Conservation (phyloP, 92 coral and sea anemone genomes). For the Palythoa grandis region DNA sequence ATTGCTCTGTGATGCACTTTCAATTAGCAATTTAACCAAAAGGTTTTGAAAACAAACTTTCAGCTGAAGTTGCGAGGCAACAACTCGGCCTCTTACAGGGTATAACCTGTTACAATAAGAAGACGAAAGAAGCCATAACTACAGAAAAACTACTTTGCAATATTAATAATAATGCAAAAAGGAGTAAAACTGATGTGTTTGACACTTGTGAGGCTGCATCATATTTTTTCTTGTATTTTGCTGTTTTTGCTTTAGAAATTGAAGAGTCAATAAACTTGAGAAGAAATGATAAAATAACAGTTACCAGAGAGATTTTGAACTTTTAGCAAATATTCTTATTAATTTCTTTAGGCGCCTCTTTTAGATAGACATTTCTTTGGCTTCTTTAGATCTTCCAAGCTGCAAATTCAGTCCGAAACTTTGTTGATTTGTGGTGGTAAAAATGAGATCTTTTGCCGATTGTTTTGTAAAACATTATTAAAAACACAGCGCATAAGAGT, state of each 20-base stretch:
- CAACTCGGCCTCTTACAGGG: neutral
- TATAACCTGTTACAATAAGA: too few species aligned
- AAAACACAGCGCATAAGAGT: neutral
- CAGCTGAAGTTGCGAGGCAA: neutral
- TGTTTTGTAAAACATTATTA: neutral
- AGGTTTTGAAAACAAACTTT: neutral
- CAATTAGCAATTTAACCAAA: neutral
- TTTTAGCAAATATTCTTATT: conserved; percentile 14
- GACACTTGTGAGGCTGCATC: neutral
- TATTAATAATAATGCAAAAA: neutral
- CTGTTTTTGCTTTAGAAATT: neutral
- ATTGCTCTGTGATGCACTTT: neutral
- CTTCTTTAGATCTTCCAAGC: conserved; percentile 8
- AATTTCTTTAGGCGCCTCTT: neutral
- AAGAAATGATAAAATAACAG: neutral
- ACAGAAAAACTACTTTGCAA: neutral
- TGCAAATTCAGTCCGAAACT: neutral
- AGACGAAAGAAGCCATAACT: too few species aligned
- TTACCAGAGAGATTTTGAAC: conserved; percentile 12
- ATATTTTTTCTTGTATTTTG: neutral
- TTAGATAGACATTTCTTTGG: conserved; percentile 6
- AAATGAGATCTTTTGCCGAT: neutral
- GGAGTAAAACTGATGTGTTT: neutral
- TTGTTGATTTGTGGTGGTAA: neutral
- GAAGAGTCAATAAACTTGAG: conserved; percentile 11